phyloP scores from a whole-genome alignment of 2,888 invertebrate species.

The Philaethria dido region DNA sequence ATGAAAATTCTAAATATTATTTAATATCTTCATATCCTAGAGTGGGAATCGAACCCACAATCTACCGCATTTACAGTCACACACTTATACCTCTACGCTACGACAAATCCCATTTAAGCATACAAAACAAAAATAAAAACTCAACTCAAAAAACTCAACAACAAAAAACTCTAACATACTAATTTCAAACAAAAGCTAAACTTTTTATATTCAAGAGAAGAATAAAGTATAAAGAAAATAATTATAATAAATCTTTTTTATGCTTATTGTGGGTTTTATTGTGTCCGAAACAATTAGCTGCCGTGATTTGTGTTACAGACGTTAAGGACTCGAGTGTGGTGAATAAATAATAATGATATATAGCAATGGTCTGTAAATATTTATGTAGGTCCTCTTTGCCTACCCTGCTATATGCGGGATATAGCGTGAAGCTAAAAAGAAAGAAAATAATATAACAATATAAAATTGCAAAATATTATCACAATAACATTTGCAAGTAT shows the following conservation, averaged over 20 bases:
- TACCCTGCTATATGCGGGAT: too few relatives aligned
- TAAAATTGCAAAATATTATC: too few relatives aligned
- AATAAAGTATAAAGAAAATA: slow-evolving; percentile 24
- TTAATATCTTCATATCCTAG: too few relatives aligned
- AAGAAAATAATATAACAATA: too few relatives aligned
- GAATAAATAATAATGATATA: slow-evolving; percentile 15
- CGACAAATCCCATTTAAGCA: too few relatives aligned
- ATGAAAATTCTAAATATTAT: too few relatives aligned
- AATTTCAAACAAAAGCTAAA: slow-evolving; percentile 17
- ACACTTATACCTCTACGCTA: too few relatives aligned
- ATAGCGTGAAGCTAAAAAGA: too few relatives aligned
- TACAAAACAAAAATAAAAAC: not conserved
- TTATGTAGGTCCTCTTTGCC: not conserved
- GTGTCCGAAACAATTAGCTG: slow-evolving; percentile 27
- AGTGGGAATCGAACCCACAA: too few relatives aligned
- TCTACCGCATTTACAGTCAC: too few relatives aligned
- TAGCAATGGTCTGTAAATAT: not conserved
- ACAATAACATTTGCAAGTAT: too few relatives aligned
- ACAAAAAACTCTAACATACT: not conserved
- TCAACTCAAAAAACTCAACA: slow-evolving; percentile 6
- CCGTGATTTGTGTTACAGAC: slow-evolving; percentile 23
- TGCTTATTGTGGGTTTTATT: slow-evolving; percentile 17
- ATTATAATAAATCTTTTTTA: slow-evolving; percentile 26
- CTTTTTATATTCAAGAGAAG: slow-evolving; percentile 7
- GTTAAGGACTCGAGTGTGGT: slow-evolving; percentile 21